phyloP scores from a whole-genome alignment of 2,888 invertebrate genomes.

The Parnassius apollo region DNA sequence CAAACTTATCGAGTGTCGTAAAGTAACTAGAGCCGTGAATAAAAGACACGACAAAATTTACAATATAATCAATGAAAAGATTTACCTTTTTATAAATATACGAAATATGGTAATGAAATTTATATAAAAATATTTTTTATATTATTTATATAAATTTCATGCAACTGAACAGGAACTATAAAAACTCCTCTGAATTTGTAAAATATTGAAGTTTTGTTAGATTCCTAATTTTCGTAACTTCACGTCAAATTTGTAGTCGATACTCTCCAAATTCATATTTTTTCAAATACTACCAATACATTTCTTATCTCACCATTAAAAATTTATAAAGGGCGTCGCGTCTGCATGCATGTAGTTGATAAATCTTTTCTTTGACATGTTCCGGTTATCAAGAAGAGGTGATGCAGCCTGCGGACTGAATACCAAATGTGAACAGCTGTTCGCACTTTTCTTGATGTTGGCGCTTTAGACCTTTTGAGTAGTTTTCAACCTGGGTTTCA shows the following conservation, averaged over 20 bases:
- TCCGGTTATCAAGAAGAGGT: slow-evolving; percentile 39
- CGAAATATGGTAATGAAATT: too few species aligned
- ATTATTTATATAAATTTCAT: too few species aligned
- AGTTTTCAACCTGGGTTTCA: slow-evolving; percentile 7
- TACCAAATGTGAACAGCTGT: slow-evolving; percentile 35
- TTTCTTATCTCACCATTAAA: slow-evolving; percentile 20
- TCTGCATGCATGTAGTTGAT: slow-evolving; percentile 26
- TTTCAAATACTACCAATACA: neutral
- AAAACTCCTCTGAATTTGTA: too few species aligned
- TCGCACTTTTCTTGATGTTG: slow-evolving; percentile 10
- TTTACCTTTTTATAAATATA: too few species aligned
- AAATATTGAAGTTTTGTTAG: too few species aligned
- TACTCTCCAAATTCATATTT: slow-evolving; percentile 20
- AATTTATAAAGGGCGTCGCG: slow-evolving; percentile 19
- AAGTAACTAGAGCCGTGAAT: slow-evolving; percentile 39
- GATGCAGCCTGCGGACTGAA: slow-evolving; percentile 44
- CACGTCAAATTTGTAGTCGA: too few species aligned
- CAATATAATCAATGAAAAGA: slow-evolving; percentile 23
- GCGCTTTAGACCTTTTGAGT: slow-evolving; percentile 4
- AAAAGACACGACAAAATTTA: slow-evolving; percentile 40
- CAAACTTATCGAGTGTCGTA: slow-evolving; percentile 61
- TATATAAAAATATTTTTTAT: too few species aligned
- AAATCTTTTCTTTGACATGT: slow-evolving; percentile 40
- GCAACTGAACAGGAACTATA: too few species aligned
- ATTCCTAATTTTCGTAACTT: too few species aligned